Conservation (phyloP, 1,140 invertebrate genomes). For the Cryptotermes secundus region DNA sequence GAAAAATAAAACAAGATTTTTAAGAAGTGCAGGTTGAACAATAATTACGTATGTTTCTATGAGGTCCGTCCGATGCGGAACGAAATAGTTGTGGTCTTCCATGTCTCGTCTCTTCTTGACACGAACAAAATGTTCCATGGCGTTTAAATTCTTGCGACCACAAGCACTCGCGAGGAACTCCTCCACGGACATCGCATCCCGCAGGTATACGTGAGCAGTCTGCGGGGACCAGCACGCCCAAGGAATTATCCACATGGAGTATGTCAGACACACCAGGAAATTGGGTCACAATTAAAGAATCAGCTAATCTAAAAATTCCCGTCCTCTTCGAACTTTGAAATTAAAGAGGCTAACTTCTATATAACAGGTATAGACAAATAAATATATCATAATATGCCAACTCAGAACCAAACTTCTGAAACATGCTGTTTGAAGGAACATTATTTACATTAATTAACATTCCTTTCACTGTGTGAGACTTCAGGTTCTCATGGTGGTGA, state of each 20-base stretch:
- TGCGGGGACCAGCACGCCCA: slow-evolving; percentile 42
- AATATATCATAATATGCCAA: too few relatives aligned
- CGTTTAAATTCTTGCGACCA: slow-evolving; percentile 84
- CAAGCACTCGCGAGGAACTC: slow-evolving; percentile 92
- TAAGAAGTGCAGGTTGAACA: not conserved
- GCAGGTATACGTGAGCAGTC: slow-evolving; percentile 78
- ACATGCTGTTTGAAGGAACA: too few relatives aligned
- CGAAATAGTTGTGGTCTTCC: slow-evolving; percentile 95
- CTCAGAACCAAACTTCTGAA: too few relatives aligned
- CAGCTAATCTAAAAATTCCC: too few relatives aligned
- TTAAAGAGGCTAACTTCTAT: too few relatives aligned
- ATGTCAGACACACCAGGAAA: slow-evolving; percentile 10
- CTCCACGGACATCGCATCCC: slow-evolving; percentile 91
- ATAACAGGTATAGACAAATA: too few relatives aligned
- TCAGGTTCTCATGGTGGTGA: too few relatives aligned
- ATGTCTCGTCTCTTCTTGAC: slow-evolving; percentile 92
- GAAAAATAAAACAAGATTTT: not conserved
- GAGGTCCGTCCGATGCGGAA: slow-evolving; percentile 85
- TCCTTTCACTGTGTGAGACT: too few relatives aligned
- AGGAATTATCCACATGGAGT: slow-evolving; percentile 13
- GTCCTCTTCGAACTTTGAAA: too few relatives aligned
- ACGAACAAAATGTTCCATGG: slow-evolving; percentile 93
- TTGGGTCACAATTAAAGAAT: not conserved
- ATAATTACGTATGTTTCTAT: slow-evolving; percentile 93
- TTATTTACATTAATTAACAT: too few relatives aligned